Evolutionary conservation across 2,113 vertebrate species (phyloP).

Genomic region (Galbula dea): DNA sequence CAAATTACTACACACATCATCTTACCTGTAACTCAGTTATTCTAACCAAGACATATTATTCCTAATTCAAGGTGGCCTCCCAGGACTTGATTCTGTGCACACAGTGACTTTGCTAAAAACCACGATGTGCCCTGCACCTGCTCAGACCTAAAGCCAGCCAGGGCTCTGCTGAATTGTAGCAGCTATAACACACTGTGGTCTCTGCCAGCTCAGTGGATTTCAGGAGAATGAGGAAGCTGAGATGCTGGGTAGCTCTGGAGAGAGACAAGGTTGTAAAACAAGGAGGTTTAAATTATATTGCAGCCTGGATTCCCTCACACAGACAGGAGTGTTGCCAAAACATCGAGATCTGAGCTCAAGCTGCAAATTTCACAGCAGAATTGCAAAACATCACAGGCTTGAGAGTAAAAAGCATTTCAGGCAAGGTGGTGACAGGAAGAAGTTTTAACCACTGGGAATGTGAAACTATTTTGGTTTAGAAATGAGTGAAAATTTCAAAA

Average conservation of each 20-base stretch:
- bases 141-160: neutral
- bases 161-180: neutral
- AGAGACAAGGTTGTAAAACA: neutral
- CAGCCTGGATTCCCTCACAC: neutral
- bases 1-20: neutral
- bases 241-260: neutral
- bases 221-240: neutral
- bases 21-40: neutral
- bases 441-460: neutral
- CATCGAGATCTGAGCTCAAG: neutral
- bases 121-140: neutral
- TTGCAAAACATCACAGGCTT: neutral
- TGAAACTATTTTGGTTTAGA: neutral
- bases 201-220: neutral
- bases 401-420: neutral
- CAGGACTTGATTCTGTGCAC: neutral
- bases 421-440: neutral
- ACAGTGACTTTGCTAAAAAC: neutral
- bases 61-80: neutral
- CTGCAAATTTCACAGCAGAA: constrained; percentile 24
- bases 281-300: neutral
- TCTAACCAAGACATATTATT: neutral
- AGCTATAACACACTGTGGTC: neutral
- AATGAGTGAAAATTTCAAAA: neutral
- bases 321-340: constrained; percentile 24